Conservation (phyloP, 1,140 invertebrate species). For the Eubasilissa regina region DNA sequence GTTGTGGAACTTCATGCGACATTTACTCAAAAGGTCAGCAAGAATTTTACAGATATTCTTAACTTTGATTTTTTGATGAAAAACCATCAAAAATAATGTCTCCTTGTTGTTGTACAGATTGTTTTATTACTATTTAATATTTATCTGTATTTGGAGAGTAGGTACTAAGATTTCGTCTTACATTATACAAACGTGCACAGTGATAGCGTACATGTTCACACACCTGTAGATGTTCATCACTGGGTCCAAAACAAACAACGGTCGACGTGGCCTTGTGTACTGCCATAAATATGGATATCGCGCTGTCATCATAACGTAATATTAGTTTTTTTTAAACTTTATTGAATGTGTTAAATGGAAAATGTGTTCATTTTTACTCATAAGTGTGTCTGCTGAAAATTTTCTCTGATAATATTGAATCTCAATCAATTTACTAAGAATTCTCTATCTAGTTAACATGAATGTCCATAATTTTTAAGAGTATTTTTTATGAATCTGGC, state of each 20-base stretch:
- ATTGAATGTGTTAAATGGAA: constrained; percentile 46
- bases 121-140: constrained; percentile 49
- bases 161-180: constrained; percentile 17
- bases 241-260: constrained; percentile 46
- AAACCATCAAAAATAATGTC: constrained; percentile 20
- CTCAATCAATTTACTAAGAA: constrained; percentile 27
- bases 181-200: constrained; percentile 16
- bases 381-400: constrained; percentile 46
- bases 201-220: constrained; percentile 26
- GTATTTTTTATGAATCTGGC: constrained; percentile 42
- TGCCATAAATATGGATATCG: constrained; percentile 43
- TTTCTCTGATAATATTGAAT: constrained; percentile 15
- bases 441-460: constrained; percentile 42
- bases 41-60: constrained; percentile 34
- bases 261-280: constrained; percentile 42
- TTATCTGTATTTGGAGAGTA: constrained; percentile 28
- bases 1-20: constrained; percentile 11
- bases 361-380: constrained; percentile 50
- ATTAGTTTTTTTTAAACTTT: constrained; percentile 46
- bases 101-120: constrained; percentile 55
- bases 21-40: constrained; percentile 8
- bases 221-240: constrained; percentile 40
- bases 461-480: constrained; percentile 53
- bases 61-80: neutral
- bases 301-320: constrained; percentile 41